A percentile compares a stretch with the other conserved stretches of the same genome.
These are phyloP conservation scores for Eilema griseolum DNA, from an alignment of 2,888 invertebrate genomes.

Conservation along the genomic window DNA sequence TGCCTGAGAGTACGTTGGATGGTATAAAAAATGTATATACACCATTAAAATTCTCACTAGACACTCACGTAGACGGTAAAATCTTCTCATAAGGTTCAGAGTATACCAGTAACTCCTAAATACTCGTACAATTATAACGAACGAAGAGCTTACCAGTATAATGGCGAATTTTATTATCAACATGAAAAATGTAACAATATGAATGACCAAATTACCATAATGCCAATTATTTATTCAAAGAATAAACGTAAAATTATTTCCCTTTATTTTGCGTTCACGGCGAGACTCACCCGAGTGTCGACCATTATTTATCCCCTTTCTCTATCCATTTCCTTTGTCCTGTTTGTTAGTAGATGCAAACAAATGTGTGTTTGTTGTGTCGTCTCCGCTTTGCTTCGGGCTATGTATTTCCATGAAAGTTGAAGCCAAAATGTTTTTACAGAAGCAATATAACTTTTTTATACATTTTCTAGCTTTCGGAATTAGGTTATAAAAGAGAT, in stretches of 20 bases:
- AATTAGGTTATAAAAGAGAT: slow-evolving; percentile 41
- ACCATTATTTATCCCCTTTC: slow-evolving; percentile 74
- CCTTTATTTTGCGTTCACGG: slow-evolving; percentile 57
- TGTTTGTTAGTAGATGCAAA: slow-evolving; percentile 69
- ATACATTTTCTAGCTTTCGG: slow-evolving; percentile 46
- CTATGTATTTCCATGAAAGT: slow-evolving; percentile 63
- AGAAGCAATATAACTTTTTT: slow-evolving; percentile 60
- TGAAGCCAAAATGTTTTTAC: slow-evolving; percentile 54
- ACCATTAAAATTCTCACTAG: neutral
- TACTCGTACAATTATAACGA: neutral
- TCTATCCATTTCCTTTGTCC: slow-evolving; percentile 73
- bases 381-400: slow-evolving; percentile 56
- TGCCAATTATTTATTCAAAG: slow-evolving; percentile 50
- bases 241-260: slow-evolving; percentile 51
- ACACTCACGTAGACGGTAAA: neutral
- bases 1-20: too few species aligned
- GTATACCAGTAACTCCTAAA: neutral
- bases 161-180: slow-evolving; percentile 22
- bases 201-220: slow-evolving; percentile 48
- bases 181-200: slow-evolving; percentile 42
- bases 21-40: too few species aligned
- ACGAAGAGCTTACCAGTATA: slow-evolving; percentile 15
- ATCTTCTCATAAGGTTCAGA: neutral
- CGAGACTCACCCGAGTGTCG: slow-evolving; percentile 49
- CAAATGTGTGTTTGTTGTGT: slow-evolving; percentile 72